Evolutionary conservation across 2,113 vertebrate genomes (phyloP), one percentile per base, ranked within the genome.

Genomic region (Bufo bufo): DNA sequence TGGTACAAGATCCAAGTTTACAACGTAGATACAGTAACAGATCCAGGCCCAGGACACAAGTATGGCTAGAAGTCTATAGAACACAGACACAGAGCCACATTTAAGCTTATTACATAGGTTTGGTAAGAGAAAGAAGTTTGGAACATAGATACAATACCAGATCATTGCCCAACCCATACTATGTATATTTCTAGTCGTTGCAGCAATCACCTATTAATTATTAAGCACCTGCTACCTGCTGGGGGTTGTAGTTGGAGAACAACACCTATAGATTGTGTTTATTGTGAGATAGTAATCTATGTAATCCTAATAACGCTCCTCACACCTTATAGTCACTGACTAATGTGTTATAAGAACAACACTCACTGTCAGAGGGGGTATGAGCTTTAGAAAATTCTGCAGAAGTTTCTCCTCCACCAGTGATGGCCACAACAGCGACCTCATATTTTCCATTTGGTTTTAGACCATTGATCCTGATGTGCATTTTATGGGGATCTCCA

Each of bases 321-420:
- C n/a, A n/a, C n/a, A n/a, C n/a, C n/a, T n/a, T n/a, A n/a, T n/a
- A n/a, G n/a, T n/a, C n/a, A n/a, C n/a, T n/a, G n/a, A n/a, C n/a
- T n/a, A n/a, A n/a, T n/a, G n/a, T n/a, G n/a, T n/a, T n/a, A n/a
- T n/a, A n/a, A n/a, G n/a, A 58, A 12, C 3, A 2, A 10, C 56
- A 58, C 95, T 95, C 85, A 96, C 95, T 75, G 49, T 93, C 90
- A n/a, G 78, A 43, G 0, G 82, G 82, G 10, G 92, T 95, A 0
- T 77, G 86, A 89, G 93, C 84, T 19, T 88, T 49, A 1, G 0
- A 86, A 49, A 82, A 9, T 4, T 0, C 0, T 5, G 17, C 19
- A 3, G 58, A 87, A 23, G 89, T 90, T 9, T 92, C 90, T 6
- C 94, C 94, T 43, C 79, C 94, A 0, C 87, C 88, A 13, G 93